Evolutionary conservation across 2,797 vertebrate genomes (phyloP), one percentile per base, ranked within the genome.

Genomic region (Falco cherrug): DNA sequence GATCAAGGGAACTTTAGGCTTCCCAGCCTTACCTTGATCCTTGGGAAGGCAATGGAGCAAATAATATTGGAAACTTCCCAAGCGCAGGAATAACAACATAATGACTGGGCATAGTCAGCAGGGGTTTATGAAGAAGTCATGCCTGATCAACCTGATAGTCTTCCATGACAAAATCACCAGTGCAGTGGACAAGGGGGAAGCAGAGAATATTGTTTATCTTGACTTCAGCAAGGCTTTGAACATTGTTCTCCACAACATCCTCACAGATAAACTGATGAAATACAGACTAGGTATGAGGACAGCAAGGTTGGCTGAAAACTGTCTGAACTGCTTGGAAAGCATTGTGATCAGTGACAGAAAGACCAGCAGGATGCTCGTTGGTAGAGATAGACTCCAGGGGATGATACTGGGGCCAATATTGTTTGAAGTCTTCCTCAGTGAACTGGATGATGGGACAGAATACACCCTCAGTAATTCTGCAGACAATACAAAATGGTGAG

Each of bases 151-250:
- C 24, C 16, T 84, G 47, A 48, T 50, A 45, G 31, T 6, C 16
- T 83, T 70, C 19, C 22, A 53, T 33, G 18, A 35, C 9, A 43
- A 84, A 92, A 81, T 63, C 25, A 70, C 6, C 14, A 26, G 29
- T 48, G 82, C 37, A 54, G 13, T 28, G 10, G 37, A 70, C 53
- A 43, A 19, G 15, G 45, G 8, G 21, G 37, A 81, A 74, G 31
- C 17, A 69, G 0, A 1, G 8, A 7, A 19, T n/a, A 17, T 31
- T 0, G 0, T 68, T 85, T n/a, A 28, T 33, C 54, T 56, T 64
- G 25, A 47, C 20, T 85, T 74, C 57, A 64, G 4, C 7, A n/a
- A 39, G 35, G 48, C 28, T 51, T 73, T 60, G 28, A 67, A 59
- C 4, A 3, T 13, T 53, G 25, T 82, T 20, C 29, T 53, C 45